Evolutionary conservation across 2,113 vertebrate genomes (phyloP), one percentile per base, ranked within the genome.

Genomic region (Charadrius vociferus): DNA sequence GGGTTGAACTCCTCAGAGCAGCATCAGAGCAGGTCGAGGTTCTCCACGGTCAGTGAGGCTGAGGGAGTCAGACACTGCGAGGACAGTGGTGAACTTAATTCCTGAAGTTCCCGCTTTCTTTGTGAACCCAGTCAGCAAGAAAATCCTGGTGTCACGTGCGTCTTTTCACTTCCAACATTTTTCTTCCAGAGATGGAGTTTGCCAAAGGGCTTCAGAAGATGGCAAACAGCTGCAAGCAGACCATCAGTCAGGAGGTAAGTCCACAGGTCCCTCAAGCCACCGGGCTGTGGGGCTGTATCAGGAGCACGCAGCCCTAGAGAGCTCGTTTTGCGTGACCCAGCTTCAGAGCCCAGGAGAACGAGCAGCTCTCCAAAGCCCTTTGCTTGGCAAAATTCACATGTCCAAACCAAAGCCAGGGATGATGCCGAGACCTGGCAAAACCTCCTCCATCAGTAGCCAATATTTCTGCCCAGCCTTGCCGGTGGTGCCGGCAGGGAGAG

Each of bases 201-300:
- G 98, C 99, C 95, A 99, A 99, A 98, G 98, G 98, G 36, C 98
- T 99, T 22, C 99, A 99, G 98, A 99, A 99, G 98, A 97, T 99
- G 26, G 99, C 98, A 41, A 99, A 99, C 84, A 98, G 98, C 96
- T 99, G 98, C 97, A 99, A 99, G 95, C 99, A 99, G 95, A 99
- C 95, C 56, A 97, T 99, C 93, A 98, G 98, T 2, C 99, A 99
- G 61, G 99, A 98, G 98, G 98, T 98, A 47, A 53, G 37, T 34
- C 26, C 3, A 4, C 14, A 1, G 1, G 17, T 67, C 65, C 37
- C 72, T 8, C 12, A 41, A 59, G 32, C 17, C n/a, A 12, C 34
- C 23, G 8, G 59, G 45, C 45, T 26, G 45, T 11, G 18, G 14
- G 66, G 52, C 45, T 34, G 47, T 9, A 15, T 1, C 3, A 3